These are phyloP conservation scores for Intoshia linei DNA, from an alignment of 1,140 invertebrate species.

Conservation along the genomic window DNA sequence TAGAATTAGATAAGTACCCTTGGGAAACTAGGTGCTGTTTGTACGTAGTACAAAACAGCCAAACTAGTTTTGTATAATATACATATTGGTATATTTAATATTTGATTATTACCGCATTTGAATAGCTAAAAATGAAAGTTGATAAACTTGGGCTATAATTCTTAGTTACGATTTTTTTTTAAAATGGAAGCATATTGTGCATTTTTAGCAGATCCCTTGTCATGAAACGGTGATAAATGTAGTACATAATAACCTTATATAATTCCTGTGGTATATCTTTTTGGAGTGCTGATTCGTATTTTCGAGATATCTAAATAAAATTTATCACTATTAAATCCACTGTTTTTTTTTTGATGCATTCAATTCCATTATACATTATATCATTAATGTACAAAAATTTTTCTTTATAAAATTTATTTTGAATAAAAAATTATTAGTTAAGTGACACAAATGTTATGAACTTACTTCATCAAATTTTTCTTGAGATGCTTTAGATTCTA, in stretches of 20 bases:
- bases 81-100: too few species aligned
- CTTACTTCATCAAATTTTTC: slow-evolving; percentile 36
- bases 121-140: too few species aligned
- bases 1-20: too few species aligned
- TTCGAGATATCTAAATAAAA: slow-evolving; percentile 21
- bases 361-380: not conserved
- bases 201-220: too few species aligned
- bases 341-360: not conserved
- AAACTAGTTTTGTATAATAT: too few species aligned
- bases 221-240: too few species aligned
- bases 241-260: slow-evolving; percentile 35
- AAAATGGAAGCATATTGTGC: too few species aligned
- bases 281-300: slow-evolving; percentile 36
- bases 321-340: not conserved
- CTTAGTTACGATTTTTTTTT: too few species aligned
- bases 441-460: not conserved
- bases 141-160: too few species aligned
- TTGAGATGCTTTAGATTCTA: slow-evolving; percentile 30
- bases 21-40: too few species aligned
- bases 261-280: slow-evolving; percentile 44
- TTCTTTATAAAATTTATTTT: not conserved
- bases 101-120: too few species aligned
- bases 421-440: not conserved
- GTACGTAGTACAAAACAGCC: too few species aligned
- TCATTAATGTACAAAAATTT: not conserved